Evolutionary conservation across 2,113 vertebrate genomes (phyloP).

Genomic region (Petaurus breviceps): DNA sequence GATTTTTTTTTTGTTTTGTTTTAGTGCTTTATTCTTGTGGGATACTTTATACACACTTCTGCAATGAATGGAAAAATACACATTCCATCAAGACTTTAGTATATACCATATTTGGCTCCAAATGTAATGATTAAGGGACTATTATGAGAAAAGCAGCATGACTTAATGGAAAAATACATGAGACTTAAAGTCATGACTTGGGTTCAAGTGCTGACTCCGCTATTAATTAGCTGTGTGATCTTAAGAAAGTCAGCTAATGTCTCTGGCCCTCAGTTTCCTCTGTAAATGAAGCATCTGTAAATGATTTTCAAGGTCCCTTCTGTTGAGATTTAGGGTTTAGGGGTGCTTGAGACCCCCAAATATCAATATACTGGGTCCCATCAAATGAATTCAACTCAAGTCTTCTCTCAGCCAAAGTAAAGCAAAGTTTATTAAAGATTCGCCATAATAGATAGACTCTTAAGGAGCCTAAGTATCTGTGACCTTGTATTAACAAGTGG

Average conservation of each 20-base stretch:
- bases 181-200: background rate
- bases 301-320: background rate
- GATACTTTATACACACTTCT: slow-evolving; percentile 12
- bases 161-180: background rate
- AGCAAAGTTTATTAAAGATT: too few species aligned
- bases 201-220: background rate
- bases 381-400: too few species aligned
- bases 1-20: background rate
- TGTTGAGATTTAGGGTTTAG: too few species aligned
- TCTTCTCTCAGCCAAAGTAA: too few species aligned
- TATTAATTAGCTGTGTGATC: background rate
- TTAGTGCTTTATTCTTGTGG: slow-evolving; percentile 29
- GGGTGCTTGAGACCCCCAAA: too few species aligned
- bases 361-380: too few species aligned
- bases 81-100: slow-evolving; percentile 7
- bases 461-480: too few species aligned
- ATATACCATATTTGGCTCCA: background rate
- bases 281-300: background rate
- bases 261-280: background rate
- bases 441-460: too few species aligned
- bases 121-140: background rate
- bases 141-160: background rate
- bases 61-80: slow-evolving; percentile 35
- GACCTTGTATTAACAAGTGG: too few species aligned
- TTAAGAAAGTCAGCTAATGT: background rate